Percentiles rank a stretch among this genome's conserved stretches.
Conservation (phyloP, 2,797 vertebrate genomes). For the Halcyon smyrnensis region DNA sequence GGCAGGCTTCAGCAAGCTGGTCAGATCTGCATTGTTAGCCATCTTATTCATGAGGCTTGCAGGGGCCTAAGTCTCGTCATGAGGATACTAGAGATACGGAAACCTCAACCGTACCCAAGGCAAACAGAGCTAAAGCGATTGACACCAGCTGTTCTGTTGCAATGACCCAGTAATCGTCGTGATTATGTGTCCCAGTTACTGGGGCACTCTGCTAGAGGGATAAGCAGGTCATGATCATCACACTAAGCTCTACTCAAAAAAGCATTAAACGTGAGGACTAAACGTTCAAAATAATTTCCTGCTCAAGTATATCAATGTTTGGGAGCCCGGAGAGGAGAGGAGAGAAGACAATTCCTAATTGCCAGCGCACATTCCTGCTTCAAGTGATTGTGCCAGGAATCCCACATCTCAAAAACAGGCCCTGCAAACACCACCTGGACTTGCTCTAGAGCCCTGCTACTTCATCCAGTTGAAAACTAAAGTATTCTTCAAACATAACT, state of each 20-base stretch:
- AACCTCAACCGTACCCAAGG: neutral
- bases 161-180: constrained; percentile 35
- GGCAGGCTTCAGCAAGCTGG: accelerated
- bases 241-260: constrained; percentile 35
- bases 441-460: neutral
- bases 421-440: neutral
- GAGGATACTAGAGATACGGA: neutral
- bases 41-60: neutral
- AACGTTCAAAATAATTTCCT: neutral
- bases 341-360: neutral
- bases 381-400: neutral
- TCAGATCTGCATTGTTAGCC: neutral
- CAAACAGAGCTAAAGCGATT: neutral
- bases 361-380: neutral
- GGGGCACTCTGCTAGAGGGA: constrained; percentile 1
- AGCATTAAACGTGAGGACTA: neutral
- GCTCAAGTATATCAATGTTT: neutral
- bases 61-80: neutral
- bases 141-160: constrained; percentile 33
- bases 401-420: neutral
- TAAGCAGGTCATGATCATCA: neutral
- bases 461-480: neutral
- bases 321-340: neutral
- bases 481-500: neutral
- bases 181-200: constrained; percentile 50